Base-by-base conservation (phyloP, 2,888 invertebrate genomes). In the Drosophila fulvimacula region DNA sequence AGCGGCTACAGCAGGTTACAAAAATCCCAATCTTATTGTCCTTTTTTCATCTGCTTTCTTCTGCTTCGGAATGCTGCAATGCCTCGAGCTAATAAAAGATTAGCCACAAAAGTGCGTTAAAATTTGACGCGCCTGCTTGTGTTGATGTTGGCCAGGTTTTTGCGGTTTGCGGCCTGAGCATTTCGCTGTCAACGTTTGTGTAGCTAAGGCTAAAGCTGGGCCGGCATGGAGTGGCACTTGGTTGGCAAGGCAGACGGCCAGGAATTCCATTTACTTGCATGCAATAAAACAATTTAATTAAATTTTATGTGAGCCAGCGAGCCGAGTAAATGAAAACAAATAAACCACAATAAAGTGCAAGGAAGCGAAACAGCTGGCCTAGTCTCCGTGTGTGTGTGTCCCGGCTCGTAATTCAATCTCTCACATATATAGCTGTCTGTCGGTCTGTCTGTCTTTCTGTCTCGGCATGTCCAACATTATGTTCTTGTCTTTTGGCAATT, bases 261-360 rank as follows among this genome's bases (percentile, higher is more conserved):
- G 69, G 64, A 68, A 80, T 86, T 68, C 75, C 81, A 84, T 79
- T 71, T 71, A 64, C 68, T 71, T 56, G 70, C 68, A 71, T 71
- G 88, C 80, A 80, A 87, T 89, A 82, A 85, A 85, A 84, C 89
- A 84, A 80, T 85, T 85, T 85, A 89, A 85, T 85, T 85, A 87
- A 81, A 85, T 89, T 89, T 85, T 80, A 89, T 85, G 72, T 75
- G 73, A 66, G 59, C 59, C 70, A 63, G 42, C 67, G 69, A 71
- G 79, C 46, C 73, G 68, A 79, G 73, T 72, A 79, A 78, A 85
- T 89, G 87, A 89, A 87, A 89, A 78, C 89, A 80, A 84, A 89
- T 85, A 85, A 85, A 89, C 77, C 87, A 79, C 84, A 86, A 88
- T 88, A 72, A 81, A 73, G 72, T 66, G 71, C 70, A 67, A 52